Evolutionary conservation across 2,113 vertebrate genomes (phyloP), one percentile per base, ranked within the genome.

Genomic region (Aptenodytes patagonicus): DNA sequence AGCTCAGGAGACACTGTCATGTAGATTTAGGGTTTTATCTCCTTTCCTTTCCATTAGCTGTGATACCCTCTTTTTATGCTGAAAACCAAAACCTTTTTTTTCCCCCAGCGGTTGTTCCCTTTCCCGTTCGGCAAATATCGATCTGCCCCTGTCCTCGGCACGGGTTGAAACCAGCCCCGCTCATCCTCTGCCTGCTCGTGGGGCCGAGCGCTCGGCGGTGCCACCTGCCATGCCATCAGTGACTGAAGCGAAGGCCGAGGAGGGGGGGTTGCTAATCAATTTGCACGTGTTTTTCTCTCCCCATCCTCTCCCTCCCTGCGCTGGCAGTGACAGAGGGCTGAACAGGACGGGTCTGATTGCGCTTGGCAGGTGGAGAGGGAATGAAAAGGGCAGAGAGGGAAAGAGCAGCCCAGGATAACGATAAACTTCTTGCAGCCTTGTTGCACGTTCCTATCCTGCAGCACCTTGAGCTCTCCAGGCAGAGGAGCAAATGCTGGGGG

Each of bases 1-100:
- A 96, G 90, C 93, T 83, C 92, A 73, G 95, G 83, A 77, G 96
- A 96, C 92, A 7, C 86, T 96, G 95, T 97, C 97, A 92, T 77
- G 46, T 79, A 89, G 93, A 97, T 96, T 97, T 93, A 84, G 54
- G 69, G 69, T 7, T 87, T 96, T 71, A 79, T 93, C 86, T 96
- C 91, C 92, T 79, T 83, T 84, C 55, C 40, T 72, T 49, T 95
- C 96, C 93, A 93, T 95, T 95, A 87, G 65, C 87, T 92, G 52
- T 85, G 95, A 97, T 87, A 65, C 55, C 65, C 85, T 84, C 73
- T 92, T 65, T 34, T 82, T 84, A 89, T 38, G 72, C 66, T 58
- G 78, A 64, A 95, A 84, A 31, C 40, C 8, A 3, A 75, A 89
- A 60, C 5, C 18, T 36, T 49, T 31, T 31, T 64, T 60, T 29